phyloP scores from a whole-genome alignment of 2,797 vertebrate species.

The Aselliscus stoliczkanus region DNA sequence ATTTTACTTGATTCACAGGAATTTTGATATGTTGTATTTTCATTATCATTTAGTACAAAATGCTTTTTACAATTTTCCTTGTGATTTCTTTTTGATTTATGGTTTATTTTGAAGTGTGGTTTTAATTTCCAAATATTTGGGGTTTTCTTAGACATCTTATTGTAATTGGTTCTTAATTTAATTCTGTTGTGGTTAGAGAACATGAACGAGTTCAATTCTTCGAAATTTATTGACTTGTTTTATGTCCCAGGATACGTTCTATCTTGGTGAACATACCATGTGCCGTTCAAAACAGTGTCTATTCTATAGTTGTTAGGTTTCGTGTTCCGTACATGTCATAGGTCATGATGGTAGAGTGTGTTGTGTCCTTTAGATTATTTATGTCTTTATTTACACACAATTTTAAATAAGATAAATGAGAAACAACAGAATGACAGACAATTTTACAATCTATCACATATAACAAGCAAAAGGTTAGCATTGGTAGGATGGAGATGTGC shows the following conservation, averaged over 20 bases:
- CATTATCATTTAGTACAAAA: not conserved
- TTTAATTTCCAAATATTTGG: too few relatives aligned
- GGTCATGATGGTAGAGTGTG: not conserved
- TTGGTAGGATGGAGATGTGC: not conserved
- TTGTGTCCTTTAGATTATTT: not conserved
- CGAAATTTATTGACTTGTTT: too few relatives aligned
- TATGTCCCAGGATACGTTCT: too few relatives aligned
- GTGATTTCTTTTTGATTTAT: too few relatives aligned
- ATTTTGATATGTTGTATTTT: conserved; percentile 1
- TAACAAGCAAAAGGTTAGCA: not conserved
- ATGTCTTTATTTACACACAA: not conserved
- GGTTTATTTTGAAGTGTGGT: too few relatives aligned
- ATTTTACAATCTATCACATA: not conserved
- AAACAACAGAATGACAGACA: not conserved
- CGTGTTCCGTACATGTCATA: not conserved
- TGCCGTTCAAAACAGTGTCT: too few relatives aligned
- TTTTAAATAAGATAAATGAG: not conserved
- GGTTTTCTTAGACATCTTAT: too few relatives aligned
- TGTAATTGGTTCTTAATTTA: too few relatives aligned
- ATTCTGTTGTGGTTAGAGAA: too few relatives aligned
- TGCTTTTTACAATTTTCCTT: too few relatives aligned
- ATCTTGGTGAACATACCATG: too few relatives aligned
- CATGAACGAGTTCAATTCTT: too few relatives aligned
- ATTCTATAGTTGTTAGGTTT: not conserved
- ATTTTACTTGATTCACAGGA: not conserved